phyloP scores from a whole-genome alignment of 2,113 vertebrate genomes.

The Monarcha castaneiventris region DNA sequence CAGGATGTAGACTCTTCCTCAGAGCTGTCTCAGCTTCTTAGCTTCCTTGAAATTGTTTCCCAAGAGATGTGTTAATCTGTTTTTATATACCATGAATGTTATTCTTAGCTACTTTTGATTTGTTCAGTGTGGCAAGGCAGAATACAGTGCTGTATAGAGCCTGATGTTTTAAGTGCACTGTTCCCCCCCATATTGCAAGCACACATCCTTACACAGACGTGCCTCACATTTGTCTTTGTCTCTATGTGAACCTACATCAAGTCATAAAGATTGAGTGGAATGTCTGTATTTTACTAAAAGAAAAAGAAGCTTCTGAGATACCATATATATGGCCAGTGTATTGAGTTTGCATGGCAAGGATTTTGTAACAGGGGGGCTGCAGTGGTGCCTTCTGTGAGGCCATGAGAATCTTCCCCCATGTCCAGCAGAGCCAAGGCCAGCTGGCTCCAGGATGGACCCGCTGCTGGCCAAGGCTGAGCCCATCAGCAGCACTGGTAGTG shows the following conservation, averaged over 20 bases:
- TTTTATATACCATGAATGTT: not conserved
- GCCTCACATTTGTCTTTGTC: not conserved
- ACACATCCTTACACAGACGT: rapidly evolving
- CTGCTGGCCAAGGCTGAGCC: not conserved
- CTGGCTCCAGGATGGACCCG: rapidly evolving
- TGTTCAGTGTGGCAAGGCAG: not conserved
- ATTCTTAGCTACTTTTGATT: not conserved
- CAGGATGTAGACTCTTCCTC: not conserved
- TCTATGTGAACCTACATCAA: not conserved
- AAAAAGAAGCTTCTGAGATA: not conserved
- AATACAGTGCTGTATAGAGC: not conserved
- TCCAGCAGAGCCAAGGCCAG: not conserved
- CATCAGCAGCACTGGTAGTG: rapidly evolving
- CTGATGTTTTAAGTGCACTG: not conserved
- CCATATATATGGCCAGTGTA: too few relatives aligned
- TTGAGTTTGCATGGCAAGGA: not conserved
- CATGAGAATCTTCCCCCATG: not conserved
- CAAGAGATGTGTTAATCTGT: not conserved
- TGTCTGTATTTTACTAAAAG: not conserved
- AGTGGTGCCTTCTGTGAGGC: not conserved
- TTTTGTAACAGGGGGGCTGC: not conserved
- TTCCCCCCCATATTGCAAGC: not conserved
- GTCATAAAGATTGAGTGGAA: not conserved
- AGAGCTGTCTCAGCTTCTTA: not conserved
- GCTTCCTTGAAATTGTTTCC: not conserved